phyloP scores from a whole-genome alignment of 2,113 vertebrate species.

The Puffinus mauretanicus region DNA sequence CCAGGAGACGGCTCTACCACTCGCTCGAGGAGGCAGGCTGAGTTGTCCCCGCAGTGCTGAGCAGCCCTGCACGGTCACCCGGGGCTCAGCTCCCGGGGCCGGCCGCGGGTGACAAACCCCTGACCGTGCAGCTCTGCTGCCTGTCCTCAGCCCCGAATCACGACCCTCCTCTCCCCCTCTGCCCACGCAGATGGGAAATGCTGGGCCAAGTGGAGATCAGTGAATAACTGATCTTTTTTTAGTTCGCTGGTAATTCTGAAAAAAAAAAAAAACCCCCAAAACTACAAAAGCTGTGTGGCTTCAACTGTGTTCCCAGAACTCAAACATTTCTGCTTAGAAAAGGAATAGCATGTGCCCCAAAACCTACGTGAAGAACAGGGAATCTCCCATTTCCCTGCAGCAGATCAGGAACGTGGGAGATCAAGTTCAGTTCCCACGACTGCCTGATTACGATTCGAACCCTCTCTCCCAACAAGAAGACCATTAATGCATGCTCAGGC shows the following conservation, averaged over 20 bases:
- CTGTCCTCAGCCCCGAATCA: background rate
- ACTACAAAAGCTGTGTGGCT: background rate
- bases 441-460: background rate
- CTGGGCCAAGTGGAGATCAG: background rate
- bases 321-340: background rate
- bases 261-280: background rate
- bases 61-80: background rate
- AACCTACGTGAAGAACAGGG: background rate
- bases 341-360: background rate
- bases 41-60: background rate
- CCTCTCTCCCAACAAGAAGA: background rate
- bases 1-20: background rate
- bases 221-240: background rate
- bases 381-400: background rate
- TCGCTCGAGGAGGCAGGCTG: background rate
- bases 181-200: background rate
- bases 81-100: background rate
- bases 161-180: background rate
- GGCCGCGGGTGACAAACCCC: background rate
- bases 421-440: background rate
- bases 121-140: background rate
- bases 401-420: background rate
- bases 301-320: background rate
- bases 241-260: background rate
- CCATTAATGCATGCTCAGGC: background rate